phyloP scores from a whole-genome alignment of 2,113 vertebrate species.

The Arizona elegans region DNA sequence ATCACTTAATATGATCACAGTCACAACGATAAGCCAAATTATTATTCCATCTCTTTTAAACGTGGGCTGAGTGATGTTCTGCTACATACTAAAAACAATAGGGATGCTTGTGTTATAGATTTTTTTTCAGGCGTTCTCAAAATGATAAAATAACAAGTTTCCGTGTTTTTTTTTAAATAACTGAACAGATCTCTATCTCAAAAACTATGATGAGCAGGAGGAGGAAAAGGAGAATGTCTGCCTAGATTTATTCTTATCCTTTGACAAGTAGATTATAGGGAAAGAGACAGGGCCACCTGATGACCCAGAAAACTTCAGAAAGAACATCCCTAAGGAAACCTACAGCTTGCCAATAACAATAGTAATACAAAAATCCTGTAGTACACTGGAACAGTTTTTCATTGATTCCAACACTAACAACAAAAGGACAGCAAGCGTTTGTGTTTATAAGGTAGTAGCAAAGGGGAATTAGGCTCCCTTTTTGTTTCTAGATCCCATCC shows the following conservation, averaged over 20 bases:
- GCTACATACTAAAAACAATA: neutral
- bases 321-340: neutral
- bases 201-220: neutral
- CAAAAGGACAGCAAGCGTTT: neutral
- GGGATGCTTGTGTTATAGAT: neutral
- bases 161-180: neutral
- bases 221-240: neutral
- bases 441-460: neutral
- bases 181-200: neutral
- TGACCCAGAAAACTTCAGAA: neutral
- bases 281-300: neutral
- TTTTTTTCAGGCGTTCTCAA: neutral
- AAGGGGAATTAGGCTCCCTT: neutral
- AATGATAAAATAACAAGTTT: neutral
- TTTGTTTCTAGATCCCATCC: neutral
- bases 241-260: neutral
- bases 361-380: neutral
- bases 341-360: neutral
- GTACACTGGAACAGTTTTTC: neutral
- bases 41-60: neutral
- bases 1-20: neutral
- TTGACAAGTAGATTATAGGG: neutral
- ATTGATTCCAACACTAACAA: neutral
- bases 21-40: neutral
- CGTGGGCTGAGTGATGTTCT: neutral